Evolutionary conservation across 2,888 invertebrate species (phyloP).

Genomic region (Callinectes sapidus): DNA sequence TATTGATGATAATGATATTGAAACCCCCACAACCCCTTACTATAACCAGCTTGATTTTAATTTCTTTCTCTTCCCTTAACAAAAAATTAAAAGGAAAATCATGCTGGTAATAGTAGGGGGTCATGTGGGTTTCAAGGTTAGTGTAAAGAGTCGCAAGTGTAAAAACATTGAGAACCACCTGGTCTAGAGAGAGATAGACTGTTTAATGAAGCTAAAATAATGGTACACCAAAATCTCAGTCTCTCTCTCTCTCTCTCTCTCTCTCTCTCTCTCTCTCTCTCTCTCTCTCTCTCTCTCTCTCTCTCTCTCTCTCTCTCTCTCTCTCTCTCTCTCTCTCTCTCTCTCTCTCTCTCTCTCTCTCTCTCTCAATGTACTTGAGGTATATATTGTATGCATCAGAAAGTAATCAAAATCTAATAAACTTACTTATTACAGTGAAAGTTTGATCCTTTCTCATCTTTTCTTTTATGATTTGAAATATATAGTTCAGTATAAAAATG

Average conservation of each 20-base stretch:
- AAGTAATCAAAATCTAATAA: not conserved
- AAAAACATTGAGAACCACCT: no score
- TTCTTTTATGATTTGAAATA: not conserved
- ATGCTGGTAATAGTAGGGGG: no score
- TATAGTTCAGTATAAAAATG: not conserved
- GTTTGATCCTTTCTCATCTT: not conserved
- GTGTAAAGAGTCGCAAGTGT: no score
- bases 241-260: no score
- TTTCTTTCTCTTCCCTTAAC: no score
- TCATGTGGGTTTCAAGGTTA: no score
- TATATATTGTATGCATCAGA: not conserved
- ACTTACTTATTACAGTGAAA: not conserved
- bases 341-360: not conserved
- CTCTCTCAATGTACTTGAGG: not conserved
- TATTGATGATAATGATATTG: no score
- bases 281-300: not conserved
- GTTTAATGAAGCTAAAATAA: not conserved
- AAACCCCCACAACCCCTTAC: no score
- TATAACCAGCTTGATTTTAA: no score
- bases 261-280: no score
- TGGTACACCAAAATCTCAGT: not conserved
- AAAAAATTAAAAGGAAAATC: no score
- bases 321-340: not conserved
- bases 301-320: conserved; percentile 39
- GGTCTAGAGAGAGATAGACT: not conserved